Percentiles rank a stretch among this genome's conserved stretches.
Conservation (phyloP, 92 coral and sea anemone species). For the Montipora capitata region DNA sequence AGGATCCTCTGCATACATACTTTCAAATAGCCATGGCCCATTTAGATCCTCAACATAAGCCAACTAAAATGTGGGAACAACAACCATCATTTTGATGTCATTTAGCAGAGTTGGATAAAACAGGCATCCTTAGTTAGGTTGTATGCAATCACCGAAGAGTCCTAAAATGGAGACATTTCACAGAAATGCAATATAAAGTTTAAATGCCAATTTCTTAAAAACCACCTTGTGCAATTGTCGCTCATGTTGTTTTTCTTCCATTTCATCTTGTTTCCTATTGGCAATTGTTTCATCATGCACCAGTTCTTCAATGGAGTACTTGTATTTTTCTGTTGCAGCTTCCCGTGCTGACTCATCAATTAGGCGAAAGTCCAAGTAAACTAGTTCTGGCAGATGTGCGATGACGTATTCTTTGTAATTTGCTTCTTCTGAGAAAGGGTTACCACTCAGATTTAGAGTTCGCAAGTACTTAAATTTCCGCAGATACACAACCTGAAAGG, state of each 20-base stretch:
- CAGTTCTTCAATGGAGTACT: constrained; percentile 96
- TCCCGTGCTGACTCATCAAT: constrained; percentile 95
- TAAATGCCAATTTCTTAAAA: background rate
- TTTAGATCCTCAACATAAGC: constrained; percentile 98
- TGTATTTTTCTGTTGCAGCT: constrained; percentile 94
- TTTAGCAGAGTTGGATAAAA: background rate
- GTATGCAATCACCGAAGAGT: too few species aligned
- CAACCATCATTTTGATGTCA: background rate
- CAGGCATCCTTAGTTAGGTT: background rate
- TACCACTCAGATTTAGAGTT: constrained; percentile 94
- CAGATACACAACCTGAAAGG: constrained; percentile 86
- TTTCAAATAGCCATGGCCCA: constrained; percentile 88
- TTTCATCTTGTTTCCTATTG: constrained; percentile 83
- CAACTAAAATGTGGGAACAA: constrained; percentile 47
- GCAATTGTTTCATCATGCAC: constrained; percentile 98
- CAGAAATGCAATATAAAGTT: background rate
- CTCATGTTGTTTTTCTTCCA: constrained; percentile 75
- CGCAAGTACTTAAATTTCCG: constrained; percentile 85
- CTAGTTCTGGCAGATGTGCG: constrained; percentile 94
- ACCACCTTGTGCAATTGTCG: constrained; percentile 91
- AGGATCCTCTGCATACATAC: constrained; percentile 96
- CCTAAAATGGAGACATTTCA: too few species aligned
- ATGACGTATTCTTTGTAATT: constrained; percentile 97
- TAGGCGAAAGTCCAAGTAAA: constrained; percentile 95
- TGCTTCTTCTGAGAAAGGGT: constrained; percentile 94